These are phyloP conservation scores for Pyrgilauda ruficollis DNA, from an alignment of 2,113 vertebrate genomes.

Conservation along the genomic window DNA sequence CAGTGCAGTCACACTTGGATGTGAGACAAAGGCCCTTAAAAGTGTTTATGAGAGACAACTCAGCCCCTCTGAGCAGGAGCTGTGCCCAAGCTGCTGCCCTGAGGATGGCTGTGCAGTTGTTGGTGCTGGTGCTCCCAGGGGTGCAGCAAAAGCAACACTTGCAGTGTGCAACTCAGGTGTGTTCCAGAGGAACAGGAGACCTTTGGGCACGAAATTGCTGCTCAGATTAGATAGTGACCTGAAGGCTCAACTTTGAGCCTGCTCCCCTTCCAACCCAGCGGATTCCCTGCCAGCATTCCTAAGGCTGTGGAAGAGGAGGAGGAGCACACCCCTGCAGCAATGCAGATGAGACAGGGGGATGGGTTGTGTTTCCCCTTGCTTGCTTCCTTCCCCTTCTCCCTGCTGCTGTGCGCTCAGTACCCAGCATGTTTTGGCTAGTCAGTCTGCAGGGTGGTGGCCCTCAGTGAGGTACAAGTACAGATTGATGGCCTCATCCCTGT, in stretches of 20 bases:
- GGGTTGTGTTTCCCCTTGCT: not conserved
- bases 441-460: not conserved
- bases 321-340: fast-evolving
- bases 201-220: not conserved
- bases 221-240: not conserved
- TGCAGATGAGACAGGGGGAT: not conserved
- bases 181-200: not conserved
- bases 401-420: not conserved
- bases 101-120: not conserved
- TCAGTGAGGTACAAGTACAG: not conserved
- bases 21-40: not conserved
- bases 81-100: not conserved
- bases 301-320: not conserved
- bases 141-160: not conserved
- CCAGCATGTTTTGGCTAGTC: not conserved
- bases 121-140: not conserved
- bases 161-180: fast-evolving
- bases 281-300: not conserved
- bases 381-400: not conserved
- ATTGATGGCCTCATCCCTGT: not conserved
- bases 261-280: not conserved
- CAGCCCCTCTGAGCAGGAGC: not conserved
- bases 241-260: not conserved
- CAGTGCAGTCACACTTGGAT: not conserved
- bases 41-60: not conserved